Conservation (phyloP, 2,888 invertebrate genomes). For the Hypsopygia costalis region DNA sequence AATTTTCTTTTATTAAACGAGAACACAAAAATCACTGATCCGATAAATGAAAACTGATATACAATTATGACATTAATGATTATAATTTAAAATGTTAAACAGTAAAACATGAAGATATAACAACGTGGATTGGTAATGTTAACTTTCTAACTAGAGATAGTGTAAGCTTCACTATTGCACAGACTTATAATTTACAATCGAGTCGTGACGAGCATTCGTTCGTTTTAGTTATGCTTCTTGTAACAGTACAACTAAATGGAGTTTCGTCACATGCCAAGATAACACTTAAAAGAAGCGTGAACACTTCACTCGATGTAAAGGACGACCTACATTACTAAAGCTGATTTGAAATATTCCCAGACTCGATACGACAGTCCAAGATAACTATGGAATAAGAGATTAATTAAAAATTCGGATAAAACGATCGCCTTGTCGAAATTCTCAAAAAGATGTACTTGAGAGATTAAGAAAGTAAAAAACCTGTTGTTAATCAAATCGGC, state of each 20-base stretch:
- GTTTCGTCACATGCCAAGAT: constrained; percentile 61
- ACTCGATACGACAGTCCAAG: constrained; percentile 35
- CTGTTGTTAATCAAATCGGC: constrained; percentile 44
- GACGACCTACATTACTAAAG: constrained; percentile 52
- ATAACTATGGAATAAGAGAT: constrained; percentile 40
- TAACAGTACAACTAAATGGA: constrained; percentile 50
- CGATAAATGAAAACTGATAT: constrained; percentile 19
- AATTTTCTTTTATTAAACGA: neutral
- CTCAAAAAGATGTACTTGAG: constrained; percentile 21
- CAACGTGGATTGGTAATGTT: constrained; percentile 44
- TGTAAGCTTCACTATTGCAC: constrained; percentile 20
- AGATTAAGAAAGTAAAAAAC: constrained; percentile 33
- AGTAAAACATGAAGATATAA: constrained; percentile 31
- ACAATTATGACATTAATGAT: constrained; percentile 36
- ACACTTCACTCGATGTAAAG: constrained; percentile 34
- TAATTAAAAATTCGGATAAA: constrained; percentile 50
- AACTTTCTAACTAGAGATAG: constrained; percentile 30
- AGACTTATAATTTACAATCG: constrained; percentile 52
- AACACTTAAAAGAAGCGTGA: constrained; percentile 56
- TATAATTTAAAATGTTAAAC: constrained; percentile 27
- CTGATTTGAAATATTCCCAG: constrained; percentile 31
- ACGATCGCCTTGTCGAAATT: constrained; percentile 27
- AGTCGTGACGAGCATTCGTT: constrained; percentile 50
- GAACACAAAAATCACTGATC: constrained; percentile 12
- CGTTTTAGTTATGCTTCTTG: constrained; percentile 51